Evolutionary conservation across 2,797 vertebrate species (phyloP).

Genomic region (Gorsachius magnificus): DNA sequence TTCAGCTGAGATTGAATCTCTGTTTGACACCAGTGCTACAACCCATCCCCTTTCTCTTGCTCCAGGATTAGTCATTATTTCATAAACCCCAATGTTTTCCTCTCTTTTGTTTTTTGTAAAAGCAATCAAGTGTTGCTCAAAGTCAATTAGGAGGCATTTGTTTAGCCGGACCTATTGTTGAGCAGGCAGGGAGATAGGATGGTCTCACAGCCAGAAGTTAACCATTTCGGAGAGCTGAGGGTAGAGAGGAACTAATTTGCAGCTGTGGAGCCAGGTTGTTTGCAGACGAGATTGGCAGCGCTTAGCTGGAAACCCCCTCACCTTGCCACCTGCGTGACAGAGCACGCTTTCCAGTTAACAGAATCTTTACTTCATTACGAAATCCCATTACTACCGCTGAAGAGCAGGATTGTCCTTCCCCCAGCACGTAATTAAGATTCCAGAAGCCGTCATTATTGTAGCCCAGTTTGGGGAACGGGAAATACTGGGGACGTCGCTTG

Average conservation of each 20-base stretch:
- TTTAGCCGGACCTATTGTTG: conserved; percentile 59
- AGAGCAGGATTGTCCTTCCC: neutral
- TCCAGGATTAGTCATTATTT: conserved; percentile 70
- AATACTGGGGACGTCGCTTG: neutral
- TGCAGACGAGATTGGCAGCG: conserved; percentile 7
- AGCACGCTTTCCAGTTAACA: neutral
- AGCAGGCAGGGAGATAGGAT: conserved; percentile 37
- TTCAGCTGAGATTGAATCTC: conserved; percentile 60
- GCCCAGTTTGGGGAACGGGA: neutral
- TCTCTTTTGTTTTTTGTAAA: conserved; percentile 63
- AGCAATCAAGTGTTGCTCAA: conserved; percentile 67
- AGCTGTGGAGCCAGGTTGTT: conserved; percentile 43
- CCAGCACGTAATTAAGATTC: conserved; percentile 5
- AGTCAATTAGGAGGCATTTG: conserved; percentile 68
- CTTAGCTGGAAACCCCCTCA: conserved; percentile 36
- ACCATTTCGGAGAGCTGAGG: conserved; percentile 24
- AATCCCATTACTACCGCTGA: neutral
- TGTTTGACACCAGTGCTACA: conserved; percentile 50
- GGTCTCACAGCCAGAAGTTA: conserved; percentile 49
- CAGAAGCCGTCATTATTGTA: neutral
- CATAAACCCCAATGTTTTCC: conserved; percentile 67
- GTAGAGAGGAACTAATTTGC: conserved; percentile 36
- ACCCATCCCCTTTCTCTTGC: conserved; percentile 51
- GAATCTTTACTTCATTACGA: neutral
- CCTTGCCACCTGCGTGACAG: neutral